Percentiles rank a stretch among this genome's conserved stretches.
These are phyloP conservation scores for Pseudopodoces humilis DNA, from an alignment of 2,113 vertebrate genomes.

Conservation along the genomic window DNA sequence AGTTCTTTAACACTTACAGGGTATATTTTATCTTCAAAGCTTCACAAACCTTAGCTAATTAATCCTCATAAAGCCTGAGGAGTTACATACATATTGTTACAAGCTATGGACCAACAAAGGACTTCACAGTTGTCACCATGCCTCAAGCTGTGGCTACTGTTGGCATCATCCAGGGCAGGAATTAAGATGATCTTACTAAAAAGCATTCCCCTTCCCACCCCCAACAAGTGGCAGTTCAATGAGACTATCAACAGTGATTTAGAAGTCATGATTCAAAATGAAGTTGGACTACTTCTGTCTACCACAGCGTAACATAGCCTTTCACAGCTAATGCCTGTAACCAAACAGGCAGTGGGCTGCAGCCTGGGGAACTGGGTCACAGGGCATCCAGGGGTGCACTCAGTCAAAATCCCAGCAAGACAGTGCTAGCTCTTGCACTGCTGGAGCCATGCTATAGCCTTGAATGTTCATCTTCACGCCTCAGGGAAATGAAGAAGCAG, in stretches of 20 bases:
- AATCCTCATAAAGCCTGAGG: neutral
- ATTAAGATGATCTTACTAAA: neutral
- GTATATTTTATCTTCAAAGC: slow-evolving; percentile 4
- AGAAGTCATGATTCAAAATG: neutral
- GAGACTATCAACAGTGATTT: neutral
- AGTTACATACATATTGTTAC: neutral
- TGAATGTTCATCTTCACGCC: neutral
- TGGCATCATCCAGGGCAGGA: neutral
- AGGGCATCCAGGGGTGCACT: neutral
- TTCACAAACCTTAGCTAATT: neutral
- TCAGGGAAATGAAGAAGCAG: neutral
- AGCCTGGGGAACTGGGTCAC: fast-evolving
- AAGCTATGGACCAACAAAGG: neutral
- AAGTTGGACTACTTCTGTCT: neutral
- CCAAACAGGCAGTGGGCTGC: neutral
- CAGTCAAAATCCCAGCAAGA: neutral
- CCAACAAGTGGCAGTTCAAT: neutral
- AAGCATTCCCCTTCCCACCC: neutral
- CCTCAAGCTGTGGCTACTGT: neutral
- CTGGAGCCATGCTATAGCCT: neutral
- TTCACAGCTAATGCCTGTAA: neutral
- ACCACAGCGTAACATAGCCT: fast-evolving
- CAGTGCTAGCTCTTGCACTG: neutral
- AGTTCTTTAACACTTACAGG: neutral
- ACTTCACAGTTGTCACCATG: neutral